Evolutionary conservation across 64 coral and sea anemone species (phyloP), one percentile per base, ranked within the genome.

Genomic region (Cladopsammia gracilis): DNA sequence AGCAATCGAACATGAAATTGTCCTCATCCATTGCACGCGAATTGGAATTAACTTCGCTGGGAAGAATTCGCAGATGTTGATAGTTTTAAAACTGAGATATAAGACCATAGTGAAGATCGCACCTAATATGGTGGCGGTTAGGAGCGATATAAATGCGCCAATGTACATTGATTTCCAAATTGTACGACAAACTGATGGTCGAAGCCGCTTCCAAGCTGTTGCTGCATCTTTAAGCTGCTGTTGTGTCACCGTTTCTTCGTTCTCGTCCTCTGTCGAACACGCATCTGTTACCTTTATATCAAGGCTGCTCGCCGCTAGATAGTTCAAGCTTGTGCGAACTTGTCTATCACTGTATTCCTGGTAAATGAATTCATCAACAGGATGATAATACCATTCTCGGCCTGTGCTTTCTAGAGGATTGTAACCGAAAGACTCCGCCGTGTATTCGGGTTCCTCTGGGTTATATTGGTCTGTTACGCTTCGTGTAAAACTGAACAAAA

Each of bases 291-390:
- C 70, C 1, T 45, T 45, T 25, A 72, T 45, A 10, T 48, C 34
- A 13, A 72, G 26, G 12, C 22, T 44, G n/a, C 70, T 43, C 3
- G 34, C 15, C 70, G 70, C 43, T 1, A 45, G 7, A 72, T 45
- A 72, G 42, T 48, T 42, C 0, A 24, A 72, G 70, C 25, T 72
- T 13, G 22, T 46, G 6, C 52, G 52, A 16, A 10, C 11, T 72
- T 72, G 42, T 16, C 70, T 72, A 10, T 72, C 70, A 42, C 70
- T 72, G 70, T 72, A 72, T 72, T 72, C 26, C 15, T 72, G 70
- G 70, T 72, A 72, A 72, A 72, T 72, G 43, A 72, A 42, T 16
- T 72, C 70, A 72, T 72, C 70, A 45, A 72, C 22, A 42, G 70
- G 70, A 45, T 45, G 43, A 45, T 42, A 46, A 15, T 72, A 72